Base-by-base conservation (phyloP, 1,140 invertebrate species). In the Pseudomyrmex sp. region DNA sequence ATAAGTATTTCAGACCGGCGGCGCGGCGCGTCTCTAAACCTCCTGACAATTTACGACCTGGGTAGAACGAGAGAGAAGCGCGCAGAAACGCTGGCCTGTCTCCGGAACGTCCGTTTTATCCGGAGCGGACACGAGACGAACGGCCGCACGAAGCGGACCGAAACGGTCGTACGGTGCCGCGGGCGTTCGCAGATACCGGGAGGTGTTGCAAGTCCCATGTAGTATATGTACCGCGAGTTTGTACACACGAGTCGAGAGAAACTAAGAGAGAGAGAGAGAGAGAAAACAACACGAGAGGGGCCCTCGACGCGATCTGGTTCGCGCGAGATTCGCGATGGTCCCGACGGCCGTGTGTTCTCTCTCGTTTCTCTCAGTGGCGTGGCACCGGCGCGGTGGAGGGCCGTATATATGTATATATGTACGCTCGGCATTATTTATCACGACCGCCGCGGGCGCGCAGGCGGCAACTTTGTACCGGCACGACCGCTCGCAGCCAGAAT, bases 381-480 rank as follows among this genome's bases (percentile, higher is more conserved):
- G 65, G 72, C 70, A 48, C 8, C 23, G 26, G 2, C 26, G 52
- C 35, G 35, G 35, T 35, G 35, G 35, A 35, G 35, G 35, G 76
- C 54, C 75, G 76, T 62, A 86, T 54, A 66, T 46, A 35, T 68
- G 70, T 61, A 46, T 62, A 83, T 50, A 66, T 48, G 44, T 9
- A 52, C 48, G 79, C 86, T 59, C 76, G 73, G 80, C 75, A 69
- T 92, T 92, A 93, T 92, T 93, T 93, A 93, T 92, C 89, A 86
- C 88, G 89, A 88, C 90, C 89, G 91, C 91, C 91, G 86, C 86
- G 74, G 85, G 85, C 86, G 85, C 88, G 85, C 70, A 84, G 88
- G 90, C 91, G 89, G 88, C 89, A 85, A 90, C 91, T 92, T 92
- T 92, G 90, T 89, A 80, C 76, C 74, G 68, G 58, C 73, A 35